Evolutionary conservation across 1,140 invertebrate genomes (phyloP).

Genomic region (Hylaeus anthracinus): DNA sequence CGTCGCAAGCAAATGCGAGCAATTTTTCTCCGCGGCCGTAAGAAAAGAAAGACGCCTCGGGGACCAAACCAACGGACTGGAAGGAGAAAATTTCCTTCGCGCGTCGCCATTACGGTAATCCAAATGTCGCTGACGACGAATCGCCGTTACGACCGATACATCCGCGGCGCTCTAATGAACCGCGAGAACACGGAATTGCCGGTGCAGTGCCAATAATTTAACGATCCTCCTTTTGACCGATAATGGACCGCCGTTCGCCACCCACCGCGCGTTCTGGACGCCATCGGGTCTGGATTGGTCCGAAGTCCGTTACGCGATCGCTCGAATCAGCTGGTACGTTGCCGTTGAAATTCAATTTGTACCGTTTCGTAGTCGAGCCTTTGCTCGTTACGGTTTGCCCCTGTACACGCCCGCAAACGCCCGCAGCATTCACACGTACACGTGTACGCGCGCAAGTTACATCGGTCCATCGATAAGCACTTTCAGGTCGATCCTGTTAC

Average conservation of each 20-base stretch:
- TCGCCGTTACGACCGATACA: conserved; percentile 26
- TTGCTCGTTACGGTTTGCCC: conserved; percentile 57
- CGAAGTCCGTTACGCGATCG: conserved; percentile 45
- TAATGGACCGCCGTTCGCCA: conserved; percentile 56
- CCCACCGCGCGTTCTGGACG: not conserved
- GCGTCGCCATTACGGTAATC: conserved; percentile 41
- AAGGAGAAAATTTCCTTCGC: conserved; percentile 23
- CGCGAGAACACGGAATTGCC: conserved; percentile 51
- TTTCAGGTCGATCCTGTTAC: conserved; percentile 37
- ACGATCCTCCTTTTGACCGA: conserved; percentile 52
- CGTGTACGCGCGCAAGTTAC: not conserved
- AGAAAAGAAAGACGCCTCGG: not conserved
- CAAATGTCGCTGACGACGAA: not conserved
- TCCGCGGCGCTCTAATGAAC: conserved; percentile 58
- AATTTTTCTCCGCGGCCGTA: not conserved
- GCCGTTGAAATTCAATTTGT: conserved; percentile 69
- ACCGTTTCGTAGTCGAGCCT: conserved; percentile 60
- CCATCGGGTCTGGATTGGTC: not conserved
- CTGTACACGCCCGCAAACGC: not conserved
- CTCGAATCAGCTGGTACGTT: conserved; percentile 66
- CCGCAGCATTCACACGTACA: not conserved
- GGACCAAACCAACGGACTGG: not conserved
- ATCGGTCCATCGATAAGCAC: conserved; percentile 24
- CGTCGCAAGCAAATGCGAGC: not conserved
- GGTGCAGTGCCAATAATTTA: conserved; percentile 60